Conservation (phyloP, 2,888 invertebrate species). For the Mamestra brassicae region DNA sequence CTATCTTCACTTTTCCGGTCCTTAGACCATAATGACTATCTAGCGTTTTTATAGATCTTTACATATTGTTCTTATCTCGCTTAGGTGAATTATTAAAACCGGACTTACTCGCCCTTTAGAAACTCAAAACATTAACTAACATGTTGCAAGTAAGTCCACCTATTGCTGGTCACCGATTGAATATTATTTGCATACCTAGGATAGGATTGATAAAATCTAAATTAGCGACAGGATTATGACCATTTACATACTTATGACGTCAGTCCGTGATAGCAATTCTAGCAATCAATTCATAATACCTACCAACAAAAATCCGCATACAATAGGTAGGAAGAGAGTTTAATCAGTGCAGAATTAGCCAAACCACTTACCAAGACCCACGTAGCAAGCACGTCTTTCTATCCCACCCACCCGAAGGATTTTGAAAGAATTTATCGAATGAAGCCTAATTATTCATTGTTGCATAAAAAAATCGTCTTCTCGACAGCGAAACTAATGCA, state of each 20-base stretch:
- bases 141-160: neutral
- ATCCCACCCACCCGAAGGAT: neutral
- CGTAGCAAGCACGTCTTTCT: neutral
- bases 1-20: neutral
- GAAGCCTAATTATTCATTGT: too few species aligned
- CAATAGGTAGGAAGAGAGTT: neutral
- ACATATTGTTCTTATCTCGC: neutral
- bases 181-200: conserved; percentile 14
- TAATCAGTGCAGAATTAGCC: neutral
- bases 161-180: neutral
- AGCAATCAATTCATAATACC: neutral
- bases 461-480: too few species aligned
- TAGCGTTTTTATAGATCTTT: neutral
- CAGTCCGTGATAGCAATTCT: conserved; percentile 15
- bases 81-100: neutral
- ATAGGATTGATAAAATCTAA: conserved; percentile 23
- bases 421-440: neutral
- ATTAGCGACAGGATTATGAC: conserved; percentile 30
- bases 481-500: neutral
- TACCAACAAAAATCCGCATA: neutral
- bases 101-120: neutral
- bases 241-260: neutral
- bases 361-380: neutral
- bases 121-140: conserved; percentile 3
- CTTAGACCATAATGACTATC: neutral